These are phyloP conservation scores for Gambusia yucatana DNA, from an alignment of 2,797 vertebrate species.

Conservation along the genomic window DNA sequence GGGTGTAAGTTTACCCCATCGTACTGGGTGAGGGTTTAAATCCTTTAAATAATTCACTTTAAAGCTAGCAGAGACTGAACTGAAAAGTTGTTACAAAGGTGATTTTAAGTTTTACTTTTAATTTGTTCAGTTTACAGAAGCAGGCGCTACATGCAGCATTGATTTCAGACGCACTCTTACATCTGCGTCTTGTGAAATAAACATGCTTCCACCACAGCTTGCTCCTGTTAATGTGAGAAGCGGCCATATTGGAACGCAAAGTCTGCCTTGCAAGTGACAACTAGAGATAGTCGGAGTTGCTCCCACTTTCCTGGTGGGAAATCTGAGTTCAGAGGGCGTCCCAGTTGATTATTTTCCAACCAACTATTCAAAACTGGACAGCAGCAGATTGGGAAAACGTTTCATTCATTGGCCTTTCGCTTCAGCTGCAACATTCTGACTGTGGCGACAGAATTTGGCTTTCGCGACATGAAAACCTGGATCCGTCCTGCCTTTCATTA, in stretches of 20 bases:
- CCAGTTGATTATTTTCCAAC: neutral
- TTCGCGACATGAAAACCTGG: neutral
- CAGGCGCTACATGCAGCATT: too few species aligned
- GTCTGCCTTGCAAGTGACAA: too few species aligned
- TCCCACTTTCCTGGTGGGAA: too few species aligned
- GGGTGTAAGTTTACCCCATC: neutral
- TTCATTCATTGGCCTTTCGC: neutral
- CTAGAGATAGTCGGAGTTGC: too few species aligned
- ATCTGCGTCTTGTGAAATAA: too few species aligned
- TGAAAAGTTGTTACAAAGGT: neutral
- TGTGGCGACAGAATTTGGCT: neutral
- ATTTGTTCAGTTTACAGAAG: too few species aligned
- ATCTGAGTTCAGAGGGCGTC: too few species aligned
- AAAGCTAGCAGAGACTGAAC: neutral
- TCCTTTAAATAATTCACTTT: neutral
- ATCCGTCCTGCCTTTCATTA: neutral
- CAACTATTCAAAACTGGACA: neutral
- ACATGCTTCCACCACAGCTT: too few species aligned
- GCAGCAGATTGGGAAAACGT: neutral
- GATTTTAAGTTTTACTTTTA: too few species aligned
- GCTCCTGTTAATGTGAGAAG: too few species aligned
- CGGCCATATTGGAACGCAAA: too few species aligned
- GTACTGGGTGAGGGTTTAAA: neutral
- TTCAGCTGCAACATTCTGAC: neutral
- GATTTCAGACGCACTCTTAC: too few species aligned